A percentile compares a stretch with the other conserved stretches of the same genome.
These are phyloP conservation scores for Melanerpes formicivorus DNA, from an alignment of 2,113 vertebrate species.

Conservation along the genomic window DNA sequence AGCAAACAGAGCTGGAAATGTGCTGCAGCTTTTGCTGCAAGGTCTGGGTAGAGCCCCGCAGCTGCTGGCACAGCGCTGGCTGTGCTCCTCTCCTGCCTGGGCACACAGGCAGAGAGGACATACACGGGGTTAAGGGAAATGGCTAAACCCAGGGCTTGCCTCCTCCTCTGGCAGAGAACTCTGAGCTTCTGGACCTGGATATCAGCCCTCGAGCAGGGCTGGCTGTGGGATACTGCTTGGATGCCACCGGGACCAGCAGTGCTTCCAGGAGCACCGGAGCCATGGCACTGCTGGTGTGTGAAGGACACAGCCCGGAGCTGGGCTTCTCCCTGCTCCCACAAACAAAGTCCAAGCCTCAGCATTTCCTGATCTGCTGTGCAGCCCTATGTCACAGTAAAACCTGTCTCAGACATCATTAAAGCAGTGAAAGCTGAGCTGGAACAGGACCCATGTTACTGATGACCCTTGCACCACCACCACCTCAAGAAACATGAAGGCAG, in stretches of 20 bases:
- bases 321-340: not conserved
- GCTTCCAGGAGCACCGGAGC: accelerated
- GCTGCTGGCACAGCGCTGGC: accelerated
- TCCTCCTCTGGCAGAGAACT: not conserved
- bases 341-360: not conserved
- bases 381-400: not conserved
- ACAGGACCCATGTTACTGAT: accelerated
- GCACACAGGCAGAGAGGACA: not conserved
- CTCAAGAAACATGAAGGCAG: not conserved
- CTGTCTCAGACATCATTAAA: not conserved
- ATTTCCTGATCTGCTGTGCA: not conserved
- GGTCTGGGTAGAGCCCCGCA: not conserved
- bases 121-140: not conserved
- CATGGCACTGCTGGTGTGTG: accelerated
- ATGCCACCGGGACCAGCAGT: accelerated
- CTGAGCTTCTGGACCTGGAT: not conserved
- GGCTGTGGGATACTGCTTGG: accelerated
- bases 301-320: not conserved
- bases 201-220: not conserved
- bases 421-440: accelerated
- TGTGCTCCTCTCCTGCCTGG: accelerated
- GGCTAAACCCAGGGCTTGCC: not conserved
- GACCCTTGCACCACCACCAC: accelerated
- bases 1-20: not conserved
- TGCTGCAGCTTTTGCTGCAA: not conserved